Evolutionary conservation across 2,797 vertebrate genomes (phyloP).

Genomic region (Semaprochilodus insignis): DNA sequence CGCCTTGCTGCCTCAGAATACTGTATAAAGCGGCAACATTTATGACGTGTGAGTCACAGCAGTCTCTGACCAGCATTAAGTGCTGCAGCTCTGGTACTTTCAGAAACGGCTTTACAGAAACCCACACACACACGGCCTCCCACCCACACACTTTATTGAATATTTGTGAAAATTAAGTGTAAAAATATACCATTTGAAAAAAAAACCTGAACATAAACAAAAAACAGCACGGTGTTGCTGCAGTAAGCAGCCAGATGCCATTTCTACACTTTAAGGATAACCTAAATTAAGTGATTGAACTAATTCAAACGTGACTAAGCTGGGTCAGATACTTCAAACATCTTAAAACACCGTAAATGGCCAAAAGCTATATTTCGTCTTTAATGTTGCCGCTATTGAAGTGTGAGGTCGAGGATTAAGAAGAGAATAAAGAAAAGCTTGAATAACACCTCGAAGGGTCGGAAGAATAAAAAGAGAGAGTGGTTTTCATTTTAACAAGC

Average conservation of each 20-base stretch:
- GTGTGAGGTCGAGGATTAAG: conserved; percentile 17
- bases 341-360: not conserved
- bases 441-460: not conserved
- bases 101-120: not conserved
- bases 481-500: not conserved
- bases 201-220: not conserved
- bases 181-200: not conserved
- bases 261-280: not conserved
- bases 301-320: conserved; percentile 1
- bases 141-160: not conserved
- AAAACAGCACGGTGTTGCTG: not conserved
- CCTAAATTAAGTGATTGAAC: not conserved
- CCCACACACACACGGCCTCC: not conserved
- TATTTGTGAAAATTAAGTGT: not conserved
- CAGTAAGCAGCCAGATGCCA: not conserved
- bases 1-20: too few species aligned
- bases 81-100: conserved; percentile 8
- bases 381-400: conserved; percentile 11
- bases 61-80: conserved; percentile 10
- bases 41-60: not conserved
- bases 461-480: not conserved
- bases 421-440: conserved; percentile 23
- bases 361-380: not conserved
- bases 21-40: too few species aligned
- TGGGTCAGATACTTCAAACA: conserved; percentile 5